Evolutionary conservation across 1,140 invertebrate species (phyloP), one percentile per base, ranked within the genome.

Genomic region (Drosophila subobscura): DNA sequence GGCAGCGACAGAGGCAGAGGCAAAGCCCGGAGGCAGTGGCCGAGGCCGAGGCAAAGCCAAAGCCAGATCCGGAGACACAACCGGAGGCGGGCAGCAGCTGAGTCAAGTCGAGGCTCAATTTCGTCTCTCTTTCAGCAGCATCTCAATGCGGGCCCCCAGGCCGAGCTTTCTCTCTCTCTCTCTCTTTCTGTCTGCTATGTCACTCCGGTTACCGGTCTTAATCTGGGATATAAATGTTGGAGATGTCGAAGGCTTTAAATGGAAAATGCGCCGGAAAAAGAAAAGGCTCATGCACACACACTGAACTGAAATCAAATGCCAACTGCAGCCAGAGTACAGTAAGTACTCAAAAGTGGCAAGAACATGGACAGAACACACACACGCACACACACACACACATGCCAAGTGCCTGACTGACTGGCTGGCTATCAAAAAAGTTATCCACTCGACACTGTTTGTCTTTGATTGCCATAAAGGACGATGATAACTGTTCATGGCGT

Each of bases 191-290:
- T 40, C 40, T 12, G 49, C 3, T 23, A 4, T 33, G 59, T 16
- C 37, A 8, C 14, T 37, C 27, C 51, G 16, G 42, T 57, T 47
- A 49, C 71, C 33, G 33, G 10, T 37, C 3, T 37, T 83, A 79
- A 79, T 63, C 79, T 83, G 59, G 59, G 45, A 46, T 59, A 83
- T 84, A 79, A 71, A 83, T 83, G 81, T 84, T 79, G 75, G 45
- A 79, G 75, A 65, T 61, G 78, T 79, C 76, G 75, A 59, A 78
- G 73, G 76, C 76, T 73, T 73, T 73, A 52, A 73, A 51, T 47
- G 52, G 51, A 73, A 73, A 59, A 63, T 42, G 54, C 16, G 40
- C 51, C 67, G 25, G 37, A 70, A 57, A 49, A 60, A 27, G 27
- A 64, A 41, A 37, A 14, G 40, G 16, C 27, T 6, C 45, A 40